Conservation (phyloP, 1,140 invertebrate genomes). For the Camponotus vicinus region DNA sequence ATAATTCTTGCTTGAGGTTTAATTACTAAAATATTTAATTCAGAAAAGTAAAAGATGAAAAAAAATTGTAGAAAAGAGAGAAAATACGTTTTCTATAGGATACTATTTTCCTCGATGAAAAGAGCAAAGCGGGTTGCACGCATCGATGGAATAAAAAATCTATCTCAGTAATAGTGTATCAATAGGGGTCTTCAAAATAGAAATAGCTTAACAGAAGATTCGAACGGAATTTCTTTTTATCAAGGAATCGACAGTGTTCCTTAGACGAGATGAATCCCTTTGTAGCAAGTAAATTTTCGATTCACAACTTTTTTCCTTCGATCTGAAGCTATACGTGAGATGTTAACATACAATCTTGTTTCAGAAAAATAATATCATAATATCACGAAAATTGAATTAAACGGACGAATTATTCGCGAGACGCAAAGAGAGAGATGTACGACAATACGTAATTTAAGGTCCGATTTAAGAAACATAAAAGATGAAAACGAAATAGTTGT, state of each 20-base stretch:
- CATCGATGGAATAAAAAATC: slow-evolving; percentile 41
- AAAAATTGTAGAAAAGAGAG: neutral
- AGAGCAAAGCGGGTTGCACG: neutral
- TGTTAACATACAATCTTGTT: neutral
- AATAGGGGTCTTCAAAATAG: slow-evolving; percentile 3
- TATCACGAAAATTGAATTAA: neutral
- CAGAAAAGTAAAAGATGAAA: neutral
- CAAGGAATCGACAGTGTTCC: neutral
- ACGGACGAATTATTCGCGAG: neutral
- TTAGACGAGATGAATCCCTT: neutral
- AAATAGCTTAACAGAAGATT: slow-evolving; percentile 22
- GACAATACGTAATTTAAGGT: neutral
- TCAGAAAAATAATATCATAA: neutral
- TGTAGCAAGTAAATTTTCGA: neutral
- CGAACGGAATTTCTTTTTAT: neutral
- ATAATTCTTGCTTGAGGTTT: neutral
- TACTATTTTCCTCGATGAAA: neutral
- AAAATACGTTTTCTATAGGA: neutral
- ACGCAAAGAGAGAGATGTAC: no score
- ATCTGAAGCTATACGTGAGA: neutral
- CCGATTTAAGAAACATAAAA: slow-evolving; percentile 13
- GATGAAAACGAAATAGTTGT: neutral
- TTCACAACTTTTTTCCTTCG: neutral
- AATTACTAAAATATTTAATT: neutral
- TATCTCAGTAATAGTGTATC: slow-evolving; percentile 12